Evolutionary conservation across 2,888 invertebrate genomes (phyloP), one percentile per base, ranked within the genome.

Genomic region (Apamea epomidion): DNA sequence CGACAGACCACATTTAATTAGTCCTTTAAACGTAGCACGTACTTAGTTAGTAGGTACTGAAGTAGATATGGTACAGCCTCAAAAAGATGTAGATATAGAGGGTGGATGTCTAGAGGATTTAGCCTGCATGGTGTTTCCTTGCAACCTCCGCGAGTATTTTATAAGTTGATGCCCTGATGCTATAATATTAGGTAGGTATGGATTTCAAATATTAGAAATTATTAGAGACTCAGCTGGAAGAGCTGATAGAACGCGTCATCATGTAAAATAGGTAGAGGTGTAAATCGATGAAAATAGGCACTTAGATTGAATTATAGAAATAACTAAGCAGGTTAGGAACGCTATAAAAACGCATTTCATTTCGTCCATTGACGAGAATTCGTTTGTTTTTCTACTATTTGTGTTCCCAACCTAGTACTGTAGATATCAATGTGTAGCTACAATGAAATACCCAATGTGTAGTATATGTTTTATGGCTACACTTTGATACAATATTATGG

Each of bases 1-100:
- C n/a, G n/a, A n/a, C n/a, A n/a, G n/a, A n/a, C n/a, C 21, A 82
- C 70, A 37, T 78, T 76, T 82, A 80, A 82, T 80, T 74, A 82
- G 62, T 37, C 45, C 21, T 60, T 67, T 29, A 51, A 78, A 80
- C 25, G 69, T 69, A 32, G 16, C n/a, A 72, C 42, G 51, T 65
- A 37, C 3, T 25, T 25, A n/a, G 5, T 16, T 37, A 25, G 12
- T 29, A 69, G 6, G 12, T 32, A 8, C 16, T 65, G 29, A 37
- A 51, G 60, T 64, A 74, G 60, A 16, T 74, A 72, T 51, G 18
- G 14, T 42, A 32, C 45, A 54, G 5, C 54, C 32, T 32, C 51
- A 32, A 54, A 25, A 54, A 25, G 8, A 32, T 32, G 8, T 25
- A n/a, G n/a, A 5, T 29, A 14, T 60, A n/a, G 60, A 42, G 0